A percentile compares a stretch with the other conserved stretches of the same genome.
phyloP scores from a whole-genome alignment of 1,140 invertebrate species.

The Oscheius sp. region DNA sequence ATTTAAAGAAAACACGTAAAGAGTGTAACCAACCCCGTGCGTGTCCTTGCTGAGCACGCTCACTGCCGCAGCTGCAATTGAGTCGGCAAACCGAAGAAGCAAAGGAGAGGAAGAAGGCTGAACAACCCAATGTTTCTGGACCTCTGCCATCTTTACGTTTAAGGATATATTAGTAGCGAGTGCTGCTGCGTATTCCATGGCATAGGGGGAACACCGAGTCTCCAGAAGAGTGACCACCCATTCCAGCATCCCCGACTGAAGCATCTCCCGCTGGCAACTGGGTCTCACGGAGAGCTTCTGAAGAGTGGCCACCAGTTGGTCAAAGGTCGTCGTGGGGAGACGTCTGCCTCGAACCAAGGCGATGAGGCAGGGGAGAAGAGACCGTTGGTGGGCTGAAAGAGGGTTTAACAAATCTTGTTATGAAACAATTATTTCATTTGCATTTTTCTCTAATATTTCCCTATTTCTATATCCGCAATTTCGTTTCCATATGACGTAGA shows the following conservation, averaged over 20 bases:
- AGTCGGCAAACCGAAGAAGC: constrained; percentile 20
- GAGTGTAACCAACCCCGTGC: neutral
- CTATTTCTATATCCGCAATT: too few relatives aligned
- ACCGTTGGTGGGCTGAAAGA: constrained; percentile 27
- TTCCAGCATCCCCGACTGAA: constrained; percentile 30
- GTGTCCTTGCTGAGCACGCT: constrained; percentile 2
- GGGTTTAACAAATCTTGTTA: neutral
- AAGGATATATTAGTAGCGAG: constrained; percentile 13
- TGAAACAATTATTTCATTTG: too few relatives aligned
- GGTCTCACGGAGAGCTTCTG: constrained; percentile 26
- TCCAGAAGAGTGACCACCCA: constrained; percentile 27
- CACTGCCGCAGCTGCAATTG: constrained; percentile 13
- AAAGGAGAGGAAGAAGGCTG: constrained; percentile 19
- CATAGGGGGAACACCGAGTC: constrained; percentile 9
- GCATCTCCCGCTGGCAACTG: constrained; percentile 22
- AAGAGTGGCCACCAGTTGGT: constrained; percentile 24
- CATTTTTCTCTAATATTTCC: too few relatives aligned
- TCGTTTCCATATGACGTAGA: too few relatives aligned
- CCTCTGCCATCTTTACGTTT: constrained; percentile 5
- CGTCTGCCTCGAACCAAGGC: constrained; percentile 16
- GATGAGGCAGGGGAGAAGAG: constrained; percentile 18
- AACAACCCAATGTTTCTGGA: neutral
- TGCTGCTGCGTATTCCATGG: constrained; percentile 27
- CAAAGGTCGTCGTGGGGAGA: constrained; percentile 22
- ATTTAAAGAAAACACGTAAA: too few relatives aligned